Evolutionary conservation across 2,888 invertebrate species (phyloP).

Genomic region (Leistus spinibarbis): DNA sequence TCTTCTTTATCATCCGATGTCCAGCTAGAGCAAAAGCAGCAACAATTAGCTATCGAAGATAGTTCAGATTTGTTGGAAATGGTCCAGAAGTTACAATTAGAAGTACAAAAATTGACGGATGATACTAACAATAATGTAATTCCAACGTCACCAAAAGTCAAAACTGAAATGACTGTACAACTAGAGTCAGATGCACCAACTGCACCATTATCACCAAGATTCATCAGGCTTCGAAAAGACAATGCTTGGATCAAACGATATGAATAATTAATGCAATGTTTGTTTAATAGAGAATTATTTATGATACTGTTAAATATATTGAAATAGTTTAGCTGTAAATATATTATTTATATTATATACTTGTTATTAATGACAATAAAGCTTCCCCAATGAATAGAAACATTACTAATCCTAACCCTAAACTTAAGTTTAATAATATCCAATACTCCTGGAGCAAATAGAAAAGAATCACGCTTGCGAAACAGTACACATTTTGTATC

Average conservation of each 20-base stretch:
- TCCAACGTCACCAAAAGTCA: neutral
- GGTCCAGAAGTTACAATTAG: conserved; percentile 43
- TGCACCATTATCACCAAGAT: conserved; percentile 25
- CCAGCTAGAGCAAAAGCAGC: conserved; percentile 9
- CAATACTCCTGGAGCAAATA: no score
- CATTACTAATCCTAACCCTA: neutral
- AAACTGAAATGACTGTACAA: conserved; percentile 13
- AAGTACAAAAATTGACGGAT: conserved; percentile 45
- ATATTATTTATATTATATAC: neutral
- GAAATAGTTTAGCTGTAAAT: neutral
- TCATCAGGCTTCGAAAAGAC: conserved; percentile 20
- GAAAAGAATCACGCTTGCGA: no score
- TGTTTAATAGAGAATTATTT: neutral
- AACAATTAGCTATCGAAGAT: conserved; percentile 27
- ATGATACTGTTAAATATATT: neutral
- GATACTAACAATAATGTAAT: conserved; percentile 42
- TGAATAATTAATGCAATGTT: neutral
- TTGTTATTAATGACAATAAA: neutral
- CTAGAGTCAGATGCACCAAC: conserved; percentile 8
- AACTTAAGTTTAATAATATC: neutral
- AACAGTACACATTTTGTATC: no score
- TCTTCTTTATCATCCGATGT: conserved; percentile 1
- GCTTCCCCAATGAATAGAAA: neutral
- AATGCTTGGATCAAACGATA: conserved; percentile 21
- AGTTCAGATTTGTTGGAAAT: conserved; percentile 40